Evolutionary conservation across 2,797 vertebrate species (phyloP).

Genomic region (Anniella stebbinsi): DNA sequence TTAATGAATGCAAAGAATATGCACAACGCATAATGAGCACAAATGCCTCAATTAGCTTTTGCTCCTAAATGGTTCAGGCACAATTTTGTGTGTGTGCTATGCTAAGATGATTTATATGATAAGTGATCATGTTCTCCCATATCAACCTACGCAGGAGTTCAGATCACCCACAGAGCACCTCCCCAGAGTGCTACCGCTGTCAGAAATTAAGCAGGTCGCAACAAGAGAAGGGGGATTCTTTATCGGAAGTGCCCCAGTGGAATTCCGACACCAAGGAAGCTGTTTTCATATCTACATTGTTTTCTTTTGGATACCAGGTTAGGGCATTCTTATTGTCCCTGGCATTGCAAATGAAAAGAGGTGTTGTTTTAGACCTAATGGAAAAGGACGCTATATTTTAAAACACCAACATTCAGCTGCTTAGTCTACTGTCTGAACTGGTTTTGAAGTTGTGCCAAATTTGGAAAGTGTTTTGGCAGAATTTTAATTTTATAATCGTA

Average conservation of each 20-base stretch:
- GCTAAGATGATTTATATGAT: neutral
- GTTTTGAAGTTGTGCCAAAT: neutral
- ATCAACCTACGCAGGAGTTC: neutral
- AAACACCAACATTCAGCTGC: neutral
- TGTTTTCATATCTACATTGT: neutral
- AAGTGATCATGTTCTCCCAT: neutral
- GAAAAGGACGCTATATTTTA: neutral
- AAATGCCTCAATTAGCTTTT: conserved; percentile 34
- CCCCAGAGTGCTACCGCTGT: neutral
- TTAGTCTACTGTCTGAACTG: neutral
- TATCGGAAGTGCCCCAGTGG: neutral
- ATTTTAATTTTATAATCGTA: neutral
- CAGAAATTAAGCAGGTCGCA: neutral
- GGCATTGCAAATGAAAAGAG: neutral
- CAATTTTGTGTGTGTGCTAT: neutral
- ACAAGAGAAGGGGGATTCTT: too few relatives aligned
- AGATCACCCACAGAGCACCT: neutral
- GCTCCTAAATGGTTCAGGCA: conserved; percentile 10
- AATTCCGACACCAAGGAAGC: neutral
- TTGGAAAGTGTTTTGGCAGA: neutral
- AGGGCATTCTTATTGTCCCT: neutral
- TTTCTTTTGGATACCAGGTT: neutral
- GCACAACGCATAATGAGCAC: conserved; percentile 6
- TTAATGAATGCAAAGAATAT: conserved; percentile 9
- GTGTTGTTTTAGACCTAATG: neutral